Percentiles rank a stretch among this genome's conserved stretches.
phyloP scores from a whole-genome alignment of 2,888 invertebrate genomes.

The Cyclophora punctaria region DNA sequence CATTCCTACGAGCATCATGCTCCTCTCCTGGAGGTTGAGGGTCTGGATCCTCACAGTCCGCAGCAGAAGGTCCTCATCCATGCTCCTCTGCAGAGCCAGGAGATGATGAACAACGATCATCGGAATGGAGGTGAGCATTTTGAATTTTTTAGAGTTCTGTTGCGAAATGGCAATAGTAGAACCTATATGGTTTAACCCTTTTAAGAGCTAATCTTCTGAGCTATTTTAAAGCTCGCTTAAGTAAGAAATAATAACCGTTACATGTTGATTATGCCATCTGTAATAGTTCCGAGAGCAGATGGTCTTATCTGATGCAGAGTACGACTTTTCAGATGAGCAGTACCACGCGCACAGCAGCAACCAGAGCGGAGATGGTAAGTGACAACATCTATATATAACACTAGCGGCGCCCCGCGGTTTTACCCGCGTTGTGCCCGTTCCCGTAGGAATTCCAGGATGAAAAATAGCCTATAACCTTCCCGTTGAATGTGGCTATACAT shows the following conservation, averaged over 20 bases:
- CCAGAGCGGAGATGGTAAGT: constrained; percentile 70
- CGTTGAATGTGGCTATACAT: too few species aligned
- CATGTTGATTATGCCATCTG: too few species aligned
- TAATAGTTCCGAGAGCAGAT: constrained; percentile 55
- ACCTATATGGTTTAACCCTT: too few species aligned
- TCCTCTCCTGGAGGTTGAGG: constrained; percentile 62
- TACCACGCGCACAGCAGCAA: constrained; percentile 71
- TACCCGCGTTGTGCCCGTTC: too few species aligned
- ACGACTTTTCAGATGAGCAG: constrained; percentile 72
- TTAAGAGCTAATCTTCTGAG: too few species aligned
- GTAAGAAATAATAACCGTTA: too few species aligned
- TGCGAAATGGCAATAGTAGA: constrained; percentile 1
- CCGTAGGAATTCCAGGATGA: too few species aligned
- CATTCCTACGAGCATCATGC: constrained; percentile 69
- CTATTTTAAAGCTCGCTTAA: too few species aligned
- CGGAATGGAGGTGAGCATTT: constrained; percentile 58
- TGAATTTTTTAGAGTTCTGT: constrained; percentile 3
- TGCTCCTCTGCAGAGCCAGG: constrained; percentile 60
- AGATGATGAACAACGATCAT: constrained; percentile 57
- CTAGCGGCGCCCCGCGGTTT: too few species aligned
- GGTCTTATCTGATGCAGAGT: constrained; percentile 69
- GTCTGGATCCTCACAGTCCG: constrained; percentile 64
- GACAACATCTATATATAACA: too few species aligned
- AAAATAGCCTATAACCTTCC: too few species aligned
- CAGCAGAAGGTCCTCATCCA: constrained; percentile 69